Percentiles rank a stretch among this genome's conserved stretches.
Conservation (phyloP, 2,888 invertebrate species). For the Drosophila mimica region DNA sequence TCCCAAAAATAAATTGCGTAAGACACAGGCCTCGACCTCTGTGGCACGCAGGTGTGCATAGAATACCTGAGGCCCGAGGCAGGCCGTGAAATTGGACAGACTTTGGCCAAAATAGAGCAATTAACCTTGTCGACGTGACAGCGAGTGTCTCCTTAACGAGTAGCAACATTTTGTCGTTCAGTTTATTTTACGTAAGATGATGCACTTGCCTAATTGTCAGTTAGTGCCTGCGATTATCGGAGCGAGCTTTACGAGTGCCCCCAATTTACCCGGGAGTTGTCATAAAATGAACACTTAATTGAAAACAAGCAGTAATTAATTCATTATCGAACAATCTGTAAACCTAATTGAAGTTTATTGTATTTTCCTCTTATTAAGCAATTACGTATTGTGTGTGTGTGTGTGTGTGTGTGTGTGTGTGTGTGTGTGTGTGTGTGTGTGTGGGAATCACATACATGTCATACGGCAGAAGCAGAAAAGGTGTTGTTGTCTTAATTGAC, state of each 20-base stretch:
- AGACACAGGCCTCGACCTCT: slow-evolving; percentile 35
- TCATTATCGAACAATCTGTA: slow-evolving; percentile 55
- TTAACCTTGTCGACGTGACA: slow-evolving; percentile 74
- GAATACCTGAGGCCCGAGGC: slow-evolving; percentile 42
- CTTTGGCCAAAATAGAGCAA: slow-evolving; percentile 67
- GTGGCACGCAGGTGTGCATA: slow-evolving; percentile 46
- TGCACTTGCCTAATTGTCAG: slow-evolving; percentile 59
- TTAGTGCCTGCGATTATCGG: slow-evolving; percentile 69
- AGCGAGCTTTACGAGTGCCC: slow-evolving; percentile 16
- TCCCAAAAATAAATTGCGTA: slow-evolving; percentile 46
- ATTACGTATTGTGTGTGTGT: slow-evolving; percentile 7
- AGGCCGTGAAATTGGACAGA: slow-evolving; percentile 37
- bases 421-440: background rate
- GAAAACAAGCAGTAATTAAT: slow-evolving; percentile 48
- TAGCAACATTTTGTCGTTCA: slow-evolving; percentile 35
- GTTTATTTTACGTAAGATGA: slow-evolving; percentile 1
- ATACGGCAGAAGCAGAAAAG: background rate
- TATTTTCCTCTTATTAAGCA: slow-evolving; percentile 12
- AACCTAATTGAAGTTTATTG: slow-evolving; percentile 1
- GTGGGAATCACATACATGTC: slow-evolving; percentile 4
- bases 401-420: background rate
- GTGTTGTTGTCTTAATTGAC: slow-evolving; percentile 1
- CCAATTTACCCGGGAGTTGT: slow-evolving; percentile 4
- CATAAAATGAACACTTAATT: slow-evolving; percentile 57
- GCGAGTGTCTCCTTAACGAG: slow-evolving; percentile 21